A percentile compares a stretch with the other conserved stretches of the same genome.
These are phyloP conservation scores for Lutra lutra DNA, from an alignment of 2,797 vertebrate genomes.

Conservation along the genomic window DNA sequence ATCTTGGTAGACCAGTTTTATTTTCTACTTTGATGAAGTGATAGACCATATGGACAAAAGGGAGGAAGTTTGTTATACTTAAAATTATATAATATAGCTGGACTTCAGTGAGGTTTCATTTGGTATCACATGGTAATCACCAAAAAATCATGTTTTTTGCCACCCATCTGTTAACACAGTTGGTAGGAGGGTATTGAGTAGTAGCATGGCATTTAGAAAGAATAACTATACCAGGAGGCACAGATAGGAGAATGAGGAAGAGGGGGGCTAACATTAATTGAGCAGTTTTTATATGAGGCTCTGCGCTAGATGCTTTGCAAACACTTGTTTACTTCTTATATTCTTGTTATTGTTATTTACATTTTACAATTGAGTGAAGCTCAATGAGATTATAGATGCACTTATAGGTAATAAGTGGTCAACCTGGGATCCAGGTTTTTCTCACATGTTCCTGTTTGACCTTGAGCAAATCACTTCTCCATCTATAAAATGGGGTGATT, in stretches of 20 bases:
- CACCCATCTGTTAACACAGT: slow-evolving; percentile 18
- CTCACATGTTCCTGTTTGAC: neutral
- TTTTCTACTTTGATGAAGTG: slow-evolving; percentile 69
- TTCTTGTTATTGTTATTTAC: neutral
- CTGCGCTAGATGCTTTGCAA: neutral
- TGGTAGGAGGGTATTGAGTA: neutral
- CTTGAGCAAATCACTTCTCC: neutral
- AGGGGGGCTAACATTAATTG: neutral
- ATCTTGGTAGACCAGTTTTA: slow-evolving; percentile 68
- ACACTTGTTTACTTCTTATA: neutral
- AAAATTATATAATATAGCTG: slow-evolving; percentile 59
- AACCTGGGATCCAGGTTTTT: neutral
- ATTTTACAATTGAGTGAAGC: neutral
- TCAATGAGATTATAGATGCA: neutral
- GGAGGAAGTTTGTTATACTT: slow-evolving; percentile 51
- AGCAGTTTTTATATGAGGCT: neutral
- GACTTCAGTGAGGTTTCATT: slow-evolving; percentile 52
- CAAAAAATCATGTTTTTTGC: slow-evolving; percentile 12
- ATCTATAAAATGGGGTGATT: neutral
- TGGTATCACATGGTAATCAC: slow-evolving; percentile 15
- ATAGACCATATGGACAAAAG: slow-evolving; percentile 71
- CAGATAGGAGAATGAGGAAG: neutral
- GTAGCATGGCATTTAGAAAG: neutral
- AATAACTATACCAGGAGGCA: neutral
- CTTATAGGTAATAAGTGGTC: neutral